Percentiles rank a stretch among this genome's conserved stretches.
Conservation (phyloP, 1,140 invertebrate species). For the Diabrotica virgifera region DNA sequence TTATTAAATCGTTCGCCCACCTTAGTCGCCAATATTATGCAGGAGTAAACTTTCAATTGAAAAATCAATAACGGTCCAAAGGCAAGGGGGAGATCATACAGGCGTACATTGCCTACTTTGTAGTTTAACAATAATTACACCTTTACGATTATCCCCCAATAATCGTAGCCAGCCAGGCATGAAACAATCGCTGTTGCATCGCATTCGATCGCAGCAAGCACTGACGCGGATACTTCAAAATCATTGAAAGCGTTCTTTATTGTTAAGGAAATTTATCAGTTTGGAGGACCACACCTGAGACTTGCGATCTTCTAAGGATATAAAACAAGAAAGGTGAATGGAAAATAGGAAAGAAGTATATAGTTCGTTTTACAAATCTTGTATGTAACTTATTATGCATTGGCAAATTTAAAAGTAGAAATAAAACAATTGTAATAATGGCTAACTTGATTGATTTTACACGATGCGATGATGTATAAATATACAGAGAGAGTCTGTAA, state of each 20-base stretch:
- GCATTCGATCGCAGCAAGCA: neutral
- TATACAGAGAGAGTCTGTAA: too few species aligned
- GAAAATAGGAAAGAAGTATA: too few species aligned
- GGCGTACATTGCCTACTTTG: neutral
- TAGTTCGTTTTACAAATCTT: too few species aligned
- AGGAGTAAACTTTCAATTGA: neutral
- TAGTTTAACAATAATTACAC: conserved; percentile 3
- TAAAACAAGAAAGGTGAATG: too few species aligned
- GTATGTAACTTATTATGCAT: too few species aligned
- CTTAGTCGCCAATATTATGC: too few species aligned
- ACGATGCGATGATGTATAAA: too few species aligned
- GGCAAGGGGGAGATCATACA: neutral
- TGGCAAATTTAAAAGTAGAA: too few species aligned
- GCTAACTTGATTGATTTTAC: too few species aligned
- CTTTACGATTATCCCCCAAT: neutral
- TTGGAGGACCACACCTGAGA: neutral
- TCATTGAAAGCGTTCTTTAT: neutral
- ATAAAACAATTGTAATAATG: too few species aligned
- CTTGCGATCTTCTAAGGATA: too few species aligned
- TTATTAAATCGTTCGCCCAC: too few species aligned
- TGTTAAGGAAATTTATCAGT: neutral
- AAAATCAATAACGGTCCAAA: neutral
- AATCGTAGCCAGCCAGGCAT: neutral
- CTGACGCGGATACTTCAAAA: neutral
- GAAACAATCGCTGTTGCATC: neutral